Conservation (phyloP, 37 sponge, comb jelly and placozoan genomes). For the Theonella swinhoei region DNA sequence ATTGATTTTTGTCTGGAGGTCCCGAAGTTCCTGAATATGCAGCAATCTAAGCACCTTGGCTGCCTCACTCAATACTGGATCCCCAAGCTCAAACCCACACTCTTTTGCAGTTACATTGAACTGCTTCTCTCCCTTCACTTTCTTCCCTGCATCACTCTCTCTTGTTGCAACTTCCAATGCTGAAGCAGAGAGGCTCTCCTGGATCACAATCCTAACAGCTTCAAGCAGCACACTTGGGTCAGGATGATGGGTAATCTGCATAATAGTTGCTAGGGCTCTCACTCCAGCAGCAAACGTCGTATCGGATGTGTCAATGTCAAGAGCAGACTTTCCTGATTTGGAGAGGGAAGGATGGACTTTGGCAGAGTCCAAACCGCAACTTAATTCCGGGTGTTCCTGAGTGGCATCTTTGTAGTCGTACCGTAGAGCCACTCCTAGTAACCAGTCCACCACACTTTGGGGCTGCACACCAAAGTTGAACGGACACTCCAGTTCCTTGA, state of each 20-base stretch:
- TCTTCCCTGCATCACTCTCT: constrained; percentile 1
- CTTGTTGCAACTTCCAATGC: neutral
- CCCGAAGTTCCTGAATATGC: constrained; percentile 85
- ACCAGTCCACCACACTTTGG: constrained; percentile 78
- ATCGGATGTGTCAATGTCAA: constrained; percentile 64
- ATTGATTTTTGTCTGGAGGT: constrained; percentile 91
- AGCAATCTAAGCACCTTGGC: constrained; percentile 91
- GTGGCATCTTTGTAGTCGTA: constrained; percentile 78
- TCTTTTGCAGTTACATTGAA: constrained; percentile 76
- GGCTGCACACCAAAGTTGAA: constrained; percentile 28
- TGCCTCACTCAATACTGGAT: constrained; percentile 81
- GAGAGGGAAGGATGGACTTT: constrained; percentile 1
- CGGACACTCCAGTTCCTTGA: constrained; percentile 85
- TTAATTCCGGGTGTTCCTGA: constrained; percentile 30
- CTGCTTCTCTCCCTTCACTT: constrained; percentile 3
- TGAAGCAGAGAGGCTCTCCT: constrained; percentile 54
- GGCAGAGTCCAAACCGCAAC: constrained; percentile 19
- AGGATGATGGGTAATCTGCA: constrained; percentile 61
- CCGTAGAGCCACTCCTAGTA: constrained; percentile 78
- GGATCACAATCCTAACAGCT: constrained; percentile 69
- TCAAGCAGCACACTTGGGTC: constrained; percentile 72
- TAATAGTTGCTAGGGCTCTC: constrained; percentile 54
- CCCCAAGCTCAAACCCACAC: constrained; percentile 85
- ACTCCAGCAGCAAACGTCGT: constrained; percentile 48
- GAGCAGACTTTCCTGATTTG: constrained; percentile 36